Base-by-base conservation (phyloP, 1,140 invertebrate genomes). In the Drosophila guanche region DNA sequence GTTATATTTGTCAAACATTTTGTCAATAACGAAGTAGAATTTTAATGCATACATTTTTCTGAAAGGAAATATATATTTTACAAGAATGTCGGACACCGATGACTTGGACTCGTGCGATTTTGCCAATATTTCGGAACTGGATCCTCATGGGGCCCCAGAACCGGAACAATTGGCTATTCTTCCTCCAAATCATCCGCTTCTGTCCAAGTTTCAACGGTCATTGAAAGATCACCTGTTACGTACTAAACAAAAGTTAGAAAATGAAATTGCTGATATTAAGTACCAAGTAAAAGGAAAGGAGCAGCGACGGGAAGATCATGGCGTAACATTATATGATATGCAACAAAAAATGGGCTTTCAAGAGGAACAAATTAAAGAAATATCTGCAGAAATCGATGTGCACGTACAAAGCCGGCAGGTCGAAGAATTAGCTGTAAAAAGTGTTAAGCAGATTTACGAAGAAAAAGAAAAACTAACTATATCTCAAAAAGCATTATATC, bases 171-270 rank as follows among this genome's bases (percentile, higher is more conserved):
- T 90, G 47, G 75, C 76, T 0, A 65, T 91, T 16, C 65, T 91
- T 43, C 72, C 90, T 5, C 88, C 95, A 0, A 93, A 95, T 76
- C 94, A 95, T 91, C 94, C 94, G 2, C 91, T 95, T 37, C 93
- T 95, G 91, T 90, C 92, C 52, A 92, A 92, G 75, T 95, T 95
- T 76, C 95, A 95, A 91, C 76, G 92, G 76, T 92, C 94, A 0
- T 80, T 95, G 0, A 93, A 93, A 61, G 88, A 91, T 22, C 94
- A 95, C 89, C 91, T 95, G 1, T 48, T 91, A 20, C 91, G 91
- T 22, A 92, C 94, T n/a, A 92, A 94, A 72, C 83, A 92, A 37
- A 92, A 92, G 51, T 83, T 95, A 8, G 91, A 92, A 43, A 92
- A 93, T 69, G 94, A 95, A 78, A 93, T 94, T 60, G 74, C 86